phyloP scores from a whole-genome alignment of 2,113 vertebrate genomes.

The Leptobrachium ailaonicum region DNA sequence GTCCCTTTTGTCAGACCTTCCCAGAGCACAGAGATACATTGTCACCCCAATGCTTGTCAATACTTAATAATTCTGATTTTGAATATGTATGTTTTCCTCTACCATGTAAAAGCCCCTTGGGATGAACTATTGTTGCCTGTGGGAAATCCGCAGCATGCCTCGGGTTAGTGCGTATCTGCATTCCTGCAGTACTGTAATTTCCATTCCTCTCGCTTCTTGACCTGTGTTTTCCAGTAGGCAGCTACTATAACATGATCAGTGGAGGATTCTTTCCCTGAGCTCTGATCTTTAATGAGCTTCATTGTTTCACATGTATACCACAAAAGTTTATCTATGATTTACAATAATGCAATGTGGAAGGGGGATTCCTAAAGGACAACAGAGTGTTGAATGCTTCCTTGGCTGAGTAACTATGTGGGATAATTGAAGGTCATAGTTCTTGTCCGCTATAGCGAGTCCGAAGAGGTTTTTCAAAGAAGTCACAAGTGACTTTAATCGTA shows the following conservation, averaged over 20 bases:
- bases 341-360: constrained; percentile 35
- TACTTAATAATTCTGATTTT: too few relatives aligned
- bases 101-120: too few relatives aligned
- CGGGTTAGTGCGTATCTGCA: constrained; percentile 2
- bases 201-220: constrained; percentile 21
- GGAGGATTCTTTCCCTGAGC: constrained; percentile 17
- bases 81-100: too few relatives aligned
- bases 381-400: constrained; percentile 33
- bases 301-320: constrained; percentile 19
- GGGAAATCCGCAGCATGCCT: neutral
- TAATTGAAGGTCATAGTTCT: constrained; percentile 32
- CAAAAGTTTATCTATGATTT: constrained; percentile 29
- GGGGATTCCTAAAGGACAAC: constrained; percentile 36
- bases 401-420: constrained; percentile 43
- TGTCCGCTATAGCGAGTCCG: neutral
- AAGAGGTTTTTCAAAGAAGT: neutral
- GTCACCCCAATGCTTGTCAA: too few relatives aligned
- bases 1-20: too few relatives aligned
- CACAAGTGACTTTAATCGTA: too few relatives aligned
- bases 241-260: constrained; percentile 31
- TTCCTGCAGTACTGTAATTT: constrained; percentile 16
- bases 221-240: constrained; percentile 20
- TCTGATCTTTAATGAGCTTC: constrained; percentile 22
- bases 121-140: neutral
- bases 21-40: too few relatives aligned